Evolutionary conservation across 2,113 vertebrate species (phyloP), one percentile per base, ranked within the genome.

Genomic region (Notiomystis cincta): DNA sequence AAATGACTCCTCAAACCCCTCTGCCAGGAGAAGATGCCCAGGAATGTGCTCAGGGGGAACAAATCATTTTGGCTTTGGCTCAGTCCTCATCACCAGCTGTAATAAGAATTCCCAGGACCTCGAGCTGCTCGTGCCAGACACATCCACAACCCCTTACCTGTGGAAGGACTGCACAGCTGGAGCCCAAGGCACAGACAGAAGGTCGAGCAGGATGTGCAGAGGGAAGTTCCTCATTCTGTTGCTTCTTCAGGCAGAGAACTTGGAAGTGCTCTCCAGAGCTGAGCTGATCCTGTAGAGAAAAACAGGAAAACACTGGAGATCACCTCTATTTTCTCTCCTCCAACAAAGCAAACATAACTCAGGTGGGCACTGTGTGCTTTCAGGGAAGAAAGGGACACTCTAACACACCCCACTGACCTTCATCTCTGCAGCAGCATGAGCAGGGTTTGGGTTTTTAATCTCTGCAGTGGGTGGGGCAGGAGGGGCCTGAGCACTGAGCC

Each of bases 341-440:
- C 71, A 70, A 37, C 42, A 82, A 23, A 66, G 30, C 47, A 66
- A 73, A 71, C 28, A 23, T 37, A 38, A 71, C 51, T 84, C 76
- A 70, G 75, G 51, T 40, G 45, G 62, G 48, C 2, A 3, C 7
- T 73, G 61, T 22, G 58, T 56, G 60, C 66, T 86, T 50, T n/a
- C 72, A 82, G 80, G 48, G 51, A 48, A 27, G 50, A 24, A 83
- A 51, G 80, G 56, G 22, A 64, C 56, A 22, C 71, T 70, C 42
- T 40, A 15, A 44, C 30, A 15, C 35, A 51, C 25, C 11, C 45
- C 3, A 5, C 60, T 81, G 89, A 78, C 76, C 79, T 73, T 69
- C 75, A 51, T 13, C 85, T 73, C 50, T 66, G 24, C 56, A 48
- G 14, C 0, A 0, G 47, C 0, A 0, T 13, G 27, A 60, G 35